Percentiles rank a stretch among this genome's conserved stretches.
Evolutionary conservation across 2,113 vertebrate species (phyloP).

Genomic region (Notiomystis cincta): DNA sequence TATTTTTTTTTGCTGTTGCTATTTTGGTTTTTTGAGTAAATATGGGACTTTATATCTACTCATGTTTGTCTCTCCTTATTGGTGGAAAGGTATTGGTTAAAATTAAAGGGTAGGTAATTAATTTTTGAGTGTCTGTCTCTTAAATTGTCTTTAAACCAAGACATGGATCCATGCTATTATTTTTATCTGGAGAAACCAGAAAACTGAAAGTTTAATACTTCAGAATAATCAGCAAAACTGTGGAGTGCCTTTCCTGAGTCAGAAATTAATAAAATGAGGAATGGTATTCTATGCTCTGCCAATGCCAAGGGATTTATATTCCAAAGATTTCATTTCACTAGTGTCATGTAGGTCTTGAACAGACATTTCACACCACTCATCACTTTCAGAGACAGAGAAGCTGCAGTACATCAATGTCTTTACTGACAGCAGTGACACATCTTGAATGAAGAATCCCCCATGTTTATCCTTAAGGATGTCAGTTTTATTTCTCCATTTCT

Average conservation of each 20-base stretch:
- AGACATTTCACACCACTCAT: neutral
- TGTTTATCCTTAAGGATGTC: neutral
- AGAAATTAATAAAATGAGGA: neutral
- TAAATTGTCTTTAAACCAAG: neutral
- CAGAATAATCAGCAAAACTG: neutral
- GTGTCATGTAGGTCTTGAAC: neutral
- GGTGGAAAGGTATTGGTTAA: neutral
- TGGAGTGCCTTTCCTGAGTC: neutral
- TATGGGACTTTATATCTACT: neutral
- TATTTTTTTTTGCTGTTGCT: neutral
- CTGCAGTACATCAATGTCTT: neutral
- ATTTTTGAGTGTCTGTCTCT: neutral
- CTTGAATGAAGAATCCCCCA: neutral
- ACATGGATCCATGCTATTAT: neutral
- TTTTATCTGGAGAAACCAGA: neutral
- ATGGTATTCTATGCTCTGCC: neutral
- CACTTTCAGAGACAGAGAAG: neutral
- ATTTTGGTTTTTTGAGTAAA: neutral
- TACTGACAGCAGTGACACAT: neutral
- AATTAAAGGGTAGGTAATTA: neutral
- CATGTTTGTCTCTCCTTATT: fast-evolving
- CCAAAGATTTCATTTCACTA: neutral
- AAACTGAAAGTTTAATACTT: neutral
- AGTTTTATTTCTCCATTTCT: neutral
- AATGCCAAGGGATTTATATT: neutral